Percentiles rank a stretch among this genome's conserved stretches.
These are phyloP conservation scores for Cephus nigrinus DNA, from an alignment of 2,888 invertebrate species.

Conservation along the genomic window DNA sequence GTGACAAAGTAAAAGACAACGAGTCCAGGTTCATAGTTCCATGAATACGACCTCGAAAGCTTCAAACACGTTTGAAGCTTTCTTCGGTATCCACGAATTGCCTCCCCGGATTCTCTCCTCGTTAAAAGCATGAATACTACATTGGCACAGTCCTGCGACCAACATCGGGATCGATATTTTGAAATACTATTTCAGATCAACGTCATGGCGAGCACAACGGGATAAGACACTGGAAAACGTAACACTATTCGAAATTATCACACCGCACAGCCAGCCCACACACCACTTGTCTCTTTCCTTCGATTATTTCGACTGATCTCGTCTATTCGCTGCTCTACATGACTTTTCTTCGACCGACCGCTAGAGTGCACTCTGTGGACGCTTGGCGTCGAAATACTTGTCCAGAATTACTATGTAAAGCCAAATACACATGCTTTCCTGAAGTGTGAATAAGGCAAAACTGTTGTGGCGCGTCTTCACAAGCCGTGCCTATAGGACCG, in stretches of 20 bases:
- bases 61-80: constrained; percentile 95
- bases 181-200: constrained; percentile 58
- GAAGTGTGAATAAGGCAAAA: neutral
- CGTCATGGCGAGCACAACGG: constrained; percentile 59
- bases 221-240: constrained; percentile 18
- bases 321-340: neutral
- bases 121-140: constrained; percentile 67
- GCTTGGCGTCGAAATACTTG: neutral
- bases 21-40: constrained; percentile 99
- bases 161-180: constrained; percentile 68
- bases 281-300: constrained; percentile 14
- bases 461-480: neutral
- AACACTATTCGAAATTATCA: constrained; percentile 15
- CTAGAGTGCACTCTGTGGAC: neutral
- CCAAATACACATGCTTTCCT: neutral
- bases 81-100: constrained; percentile 82
- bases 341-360: neutral
- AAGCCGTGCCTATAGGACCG: neutral
- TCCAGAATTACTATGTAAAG: neutral
- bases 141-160: constrained; percentile 67
- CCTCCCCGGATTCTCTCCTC: constrained; percentile 66
- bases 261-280: constrained; percentile 12
- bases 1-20: constrained; percentile 98
- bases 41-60: constrained; percentile 92
- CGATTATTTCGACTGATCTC: constrained; percentile 4